Percentiles rank a stretch among this genome's conserved stretches.
phyloP scores from a whole-genome alignment of 2,113 vertebrate genomes.

The Plecturocebus donacophilus region DNA sequence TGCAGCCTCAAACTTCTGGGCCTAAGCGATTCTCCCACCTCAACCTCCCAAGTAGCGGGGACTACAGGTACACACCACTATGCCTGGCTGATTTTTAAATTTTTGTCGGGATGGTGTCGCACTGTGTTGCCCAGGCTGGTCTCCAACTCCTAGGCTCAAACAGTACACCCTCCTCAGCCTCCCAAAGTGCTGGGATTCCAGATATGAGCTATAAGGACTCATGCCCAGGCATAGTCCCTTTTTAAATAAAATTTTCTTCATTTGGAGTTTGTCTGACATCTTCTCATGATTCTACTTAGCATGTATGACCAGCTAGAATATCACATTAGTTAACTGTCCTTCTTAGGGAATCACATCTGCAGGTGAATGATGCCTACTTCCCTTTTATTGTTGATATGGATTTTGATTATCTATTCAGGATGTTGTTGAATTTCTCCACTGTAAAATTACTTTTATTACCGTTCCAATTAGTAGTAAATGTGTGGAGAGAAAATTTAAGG shows the following conservation, averaged over 20 bases:
- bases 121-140: too few species aligned
- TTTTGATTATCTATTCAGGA: not conserved
- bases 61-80: too few species aligned
- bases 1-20: too few species aligned
- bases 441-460: not conserved
- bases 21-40: too few species aligned
- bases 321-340: not conserved
- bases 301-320: not conserved
- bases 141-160: too few species aligned
- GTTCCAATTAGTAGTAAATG: not conserved
- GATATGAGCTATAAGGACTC: too few species aligned
- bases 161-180: too few species aligned
- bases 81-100: too few species aligned
- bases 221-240: not conserved
- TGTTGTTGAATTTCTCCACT: constrained; percentile 13
- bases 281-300: not conserved
- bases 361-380: not conserved
- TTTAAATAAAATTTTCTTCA: not conserved
- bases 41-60: too few species aligned
- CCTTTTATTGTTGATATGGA: not conserved
- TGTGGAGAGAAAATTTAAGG: not conserved
- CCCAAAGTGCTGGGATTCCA: too few species aligned
- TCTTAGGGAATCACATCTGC: not conserved
- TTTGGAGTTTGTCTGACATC: not conserved
- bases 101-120: too few species aligned